These are phyloP conservation scores for Cassiopea andromeda DNA, from an alignment of 30 jellyfish, hydroid and myxozoan genomes.

Conservation along the genomic window DNA sequence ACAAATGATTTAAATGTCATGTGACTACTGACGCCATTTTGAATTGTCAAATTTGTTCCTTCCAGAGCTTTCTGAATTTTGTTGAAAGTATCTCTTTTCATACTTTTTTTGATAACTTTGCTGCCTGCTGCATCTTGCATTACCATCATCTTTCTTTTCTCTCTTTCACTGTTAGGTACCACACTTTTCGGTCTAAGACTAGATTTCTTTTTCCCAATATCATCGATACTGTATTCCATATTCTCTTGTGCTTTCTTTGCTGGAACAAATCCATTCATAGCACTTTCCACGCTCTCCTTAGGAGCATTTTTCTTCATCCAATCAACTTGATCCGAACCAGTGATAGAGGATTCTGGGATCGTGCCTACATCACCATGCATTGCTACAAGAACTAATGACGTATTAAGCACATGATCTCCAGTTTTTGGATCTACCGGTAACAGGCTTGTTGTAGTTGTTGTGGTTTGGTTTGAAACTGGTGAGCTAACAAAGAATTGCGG, in stretches of 20 bases:
- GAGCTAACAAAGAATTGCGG: slow-evolving; percentile 61
- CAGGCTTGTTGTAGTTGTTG: slow-evolving; percentile 48
- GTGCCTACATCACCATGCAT: slow-evolving; percentile 59
- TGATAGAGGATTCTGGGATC: slow-evolving; percentile 46
- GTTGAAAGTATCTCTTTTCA: slow-evolving; percentile 4
- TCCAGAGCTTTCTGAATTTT: slow-evolving; percentile 44
- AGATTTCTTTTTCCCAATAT: slow-evolving; percentile 54
- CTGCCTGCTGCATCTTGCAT: not conserved
- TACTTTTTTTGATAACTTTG: not conserved
- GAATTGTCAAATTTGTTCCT: slow-evolving; percentile 67
- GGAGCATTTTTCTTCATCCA: slow-evolving; percentile 35
- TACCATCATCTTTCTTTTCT: not conserved
- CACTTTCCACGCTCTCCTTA: not conserved
- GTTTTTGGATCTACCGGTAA: slow-evolving; percentile 42
- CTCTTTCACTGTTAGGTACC: not conserved
- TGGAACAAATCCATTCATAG: not conserved
- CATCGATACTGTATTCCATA: not conserved
- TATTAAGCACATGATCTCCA: slow-evolving; percentile 40
- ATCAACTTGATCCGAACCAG: slow-evolving; percentile 34
- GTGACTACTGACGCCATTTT: slow-evolving; percentile 68
- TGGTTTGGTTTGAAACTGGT: slow-evolving; percentile 31
- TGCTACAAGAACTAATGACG: slow-evolving; percentile 38
- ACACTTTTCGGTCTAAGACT: not conserved
- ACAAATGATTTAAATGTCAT: slow-evolving; percentile 61
- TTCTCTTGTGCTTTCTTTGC: not conserved